Evolutionary conservation across 1,140 invertebrate species (phyloP), one percentile per base, ranked within the genome.

Genomic region (Dryas iulia): DNA sequence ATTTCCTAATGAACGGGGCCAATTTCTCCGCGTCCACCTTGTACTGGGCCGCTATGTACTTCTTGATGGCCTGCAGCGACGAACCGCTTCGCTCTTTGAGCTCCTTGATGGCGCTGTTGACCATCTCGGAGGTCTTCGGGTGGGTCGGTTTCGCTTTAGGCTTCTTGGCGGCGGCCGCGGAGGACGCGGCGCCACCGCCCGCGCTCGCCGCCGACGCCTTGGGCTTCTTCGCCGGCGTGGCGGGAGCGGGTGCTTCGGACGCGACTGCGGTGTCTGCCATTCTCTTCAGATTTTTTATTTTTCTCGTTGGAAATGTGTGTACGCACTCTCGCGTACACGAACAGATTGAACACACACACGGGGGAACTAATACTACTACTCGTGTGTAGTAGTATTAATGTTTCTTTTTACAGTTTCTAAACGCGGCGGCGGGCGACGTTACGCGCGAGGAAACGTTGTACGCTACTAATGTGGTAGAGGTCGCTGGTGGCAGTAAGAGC

Each of bases 61-160:
- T 95, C 81, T 95, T 94, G 80, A 95, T 95, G 8, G 94, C 94
- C 71, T 93, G 92, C 30, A 94, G 81, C 0, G 94, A 94, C 0
- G 93, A 94, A 30, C 62, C 94, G 61, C 92, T 92, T 54, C 93
- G 89, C 72, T 95, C 94, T 67, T 95, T 94, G 63, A 95, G 80
- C 31, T 84, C 89, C 58, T 87, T 91, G 73, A 95, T 95, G 11
- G 94, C 94, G 59, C 86, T 91, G 66, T 86, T 92, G 3, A 95
- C 92, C 93, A 93, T 93, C 72, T 93, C 90, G 3, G 92, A 89
- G 0, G 92, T 93, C 71, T 90, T 92, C 28, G 93, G 92, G 74
- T 93, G 92, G 12, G 81, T 84, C 21, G 90, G 81, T 62, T 90
- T 90, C 33, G 82, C 74, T 30, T 85, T 76, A 0, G 89, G 84